Evolutionary conservation across 2,888 invertebrate species (phyloP), one percentile per base, ranked within the genome.

Genomic region (Synergus gifuensis): DNA sequence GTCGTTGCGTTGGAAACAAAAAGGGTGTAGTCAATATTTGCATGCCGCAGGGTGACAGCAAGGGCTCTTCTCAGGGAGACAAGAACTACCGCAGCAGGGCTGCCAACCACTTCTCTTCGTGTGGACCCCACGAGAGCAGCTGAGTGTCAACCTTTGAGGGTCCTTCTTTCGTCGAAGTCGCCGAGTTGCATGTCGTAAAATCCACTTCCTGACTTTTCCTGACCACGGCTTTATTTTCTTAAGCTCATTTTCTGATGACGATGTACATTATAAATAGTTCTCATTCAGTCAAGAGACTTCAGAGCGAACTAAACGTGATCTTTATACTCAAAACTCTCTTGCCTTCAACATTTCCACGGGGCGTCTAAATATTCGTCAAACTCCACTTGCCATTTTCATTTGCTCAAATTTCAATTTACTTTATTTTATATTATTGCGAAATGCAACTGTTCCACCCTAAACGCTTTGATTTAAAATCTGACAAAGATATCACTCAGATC

Each of bases 1-100:
- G 67, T 81, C 76, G 79, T 78, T 73, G n/a, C 64, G 46, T 67
- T 42, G 76, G 76, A 80, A 82, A 84, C 80, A 80, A 81, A 82
- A 84, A 82, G 76, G 80, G 78, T 76, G 85, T 83, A 89, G 91
- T 91, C 91, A 91, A 91, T 91, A 91, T 91, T 91, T 91, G 90
- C 89, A 90, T 89, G 91, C 89, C 86, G 87, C 87, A 81, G 87
- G 90, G 87, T 83, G 87, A 85, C 86, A 83, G 88, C 84, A 86
- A 91, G 90, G 87, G 89, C 88, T 88, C 90, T 90, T 86, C 84
- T 88, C 84, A 83, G 80, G 82, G 85, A 86, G 85, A 86, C 87
- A 88, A 88, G 87, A 87, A 88, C 86, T 82, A 78, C 67, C 82
- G 78, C 82, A 46, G 77, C 28, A 63, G 77, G 66, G 67, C 77